These are phyloP conservation scores for Peromyscus maniculatus DNA, from an alignment of 2,113 vertebrate genomes.

Conservation along the genomic window DNA sequence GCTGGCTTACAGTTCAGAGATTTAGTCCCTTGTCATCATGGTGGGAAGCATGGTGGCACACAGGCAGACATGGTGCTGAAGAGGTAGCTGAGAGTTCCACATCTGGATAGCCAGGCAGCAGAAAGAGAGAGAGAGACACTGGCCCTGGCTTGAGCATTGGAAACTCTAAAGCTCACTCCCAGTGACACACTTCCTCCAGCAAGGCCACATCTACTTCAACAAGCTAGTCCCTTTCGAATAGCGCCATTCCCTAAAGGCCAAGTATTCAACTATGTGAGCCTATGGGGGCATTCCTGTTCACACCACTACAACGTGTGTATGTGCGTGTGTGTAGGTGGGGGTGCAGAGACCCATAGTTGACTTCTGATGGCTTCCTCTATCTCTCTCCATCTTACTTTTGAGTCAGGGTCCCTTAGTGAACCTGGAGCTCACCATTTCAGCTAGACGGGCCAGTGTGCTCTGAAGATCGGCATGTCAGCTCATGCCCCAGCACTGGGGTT, in stretches of 20 bases:
- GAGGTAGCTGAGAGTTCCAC: not conserved
- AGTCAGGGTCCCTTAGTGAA: not conserved
- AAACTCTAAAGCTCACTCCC: not conserved
- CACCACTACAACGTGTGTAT: not conserved
- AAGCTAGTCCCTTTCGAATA: not conserved
- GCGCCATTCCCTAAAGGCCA: not conserved
- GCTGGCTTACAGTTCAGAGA: not conserved
- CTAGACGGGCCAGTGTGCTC: not conserved
- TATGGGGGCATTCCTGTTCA: not conserved
- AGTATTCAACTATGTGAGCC: not conserved
- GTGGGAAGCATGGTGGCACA: not conserved
- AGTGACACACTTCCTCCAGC: not conserved
- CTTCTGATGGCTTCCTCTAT: not conserved
- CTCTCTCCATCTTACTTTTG: not conserved
- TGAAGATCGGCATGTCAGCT: not conserved
- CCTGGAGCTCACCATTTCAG: not conserved
- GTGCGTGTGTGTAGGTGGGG: not conserved
- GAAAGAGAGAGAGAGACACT: not conserved
- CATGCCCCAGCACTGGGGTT: not conserved
- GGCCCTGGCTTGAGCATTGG: not conserved
- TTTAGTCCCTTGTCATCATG: not conserved
- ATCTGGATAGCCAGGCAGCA: not conserved
- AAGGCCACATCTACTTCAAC: not conserved
- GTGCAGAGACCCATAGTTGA: not conserved
- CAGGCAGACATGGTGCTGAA: not conserved